Evolutionary conservation across 2,888 invertebrate genomes (phyloP), one percentile per base, ranked within the genome.

Genomic region (Anthoptus insignis): DNA sequence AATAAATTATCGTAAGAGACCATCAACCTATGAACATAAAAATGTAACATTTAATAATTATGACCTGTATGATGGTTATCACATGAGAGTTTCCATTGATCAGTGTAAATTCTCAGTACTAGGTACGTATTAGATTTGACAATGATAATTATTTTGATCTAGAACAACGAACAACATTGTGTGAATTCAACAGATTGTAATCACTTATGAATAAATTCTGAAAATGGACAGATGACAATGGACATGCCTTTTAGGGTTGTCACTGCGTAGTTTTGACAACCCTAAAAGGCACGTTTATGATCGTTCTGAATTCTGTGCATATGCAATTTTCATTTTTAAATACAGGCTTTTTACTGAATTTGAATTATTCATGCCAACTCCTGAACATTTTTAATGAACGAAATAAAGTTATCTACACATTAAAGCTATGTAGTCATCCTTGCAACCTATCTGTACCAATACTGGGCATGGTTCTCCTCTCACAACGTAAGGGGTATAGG

Each of bases 121-220:
- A 16, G 16, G 13, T 16, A 39, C 7, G 14, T 39, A 39, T 39
- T 16, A 16, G 39, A 16, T 16, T 39, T 39, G 39, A 14, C 16
- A 7, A 39, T 7, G 14, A 39, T 39, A 34, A 27, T 39, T 39
- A 39, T 39, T 39, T 39, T 16, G 39, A 39, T 39, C 39, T 39
- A 16, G 39, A 39, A 39, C 39, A 34, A 14, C 16, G n/a, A 16
- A 8, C 14, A 16, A 16, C 39, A 39, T 39, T 42, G 19, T 42
- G 19, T 42, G 42, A 42, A 42, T 42, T 42, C 16, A 37, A 11
- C 42, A 42, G 42, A 42, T 42, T 42, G 9, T 42, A 42, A 19
- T 42, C 42, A 19, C 16, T 4, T 9, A 42, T 19, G 7, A 5
- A 42, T 42, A 6, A 39, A 42, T 42, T 19, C 42, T 19, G 19